A percentile compares a stretch with the other conserved stretches of the same genome.
phyloP scores from a whole-genome alignment of 2,888 invertebrate species.

The Rhopalosiphum nymphaeae region DNA sequence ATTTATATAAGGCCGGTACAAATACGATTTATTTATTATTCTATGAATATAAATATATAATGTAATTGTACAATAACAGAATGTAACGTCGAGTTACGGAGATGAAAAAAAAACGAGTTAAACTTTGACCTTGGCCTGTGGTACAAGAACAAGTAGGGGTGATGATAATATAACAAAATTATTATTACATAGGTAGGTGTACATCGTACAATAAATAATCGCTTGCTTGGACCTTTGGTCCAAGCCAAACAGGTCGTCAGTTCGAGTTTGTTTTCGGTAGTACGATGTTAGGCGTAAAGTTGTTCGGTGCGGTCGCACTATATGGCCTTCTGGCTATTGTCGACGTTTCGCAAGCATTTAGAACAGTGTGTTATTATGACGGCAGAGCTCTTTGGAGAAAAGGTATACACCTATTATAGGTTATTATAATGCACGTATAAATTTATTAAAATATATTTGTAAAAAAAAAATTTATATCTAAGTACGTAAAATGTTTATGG shows the following conservation, averaged over 20 bases:
- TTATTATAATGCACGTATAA: neutral
- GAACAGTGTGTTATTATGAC: slow-evolving; percentile 82
- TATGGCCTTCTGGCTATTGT: slow-evolving; percentile 46
- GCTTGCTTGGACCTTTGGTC: neutral
- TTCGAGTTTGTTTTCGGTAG: slow-evolving; percentile 11
- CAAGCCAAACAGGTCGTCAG: neutral
- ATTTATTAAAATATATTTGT: neutral
- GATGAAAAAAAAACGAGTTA: slow-evolving; percentile 35
- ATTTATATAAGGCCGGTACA: neutral
- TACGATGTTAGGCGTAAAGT: slow-evolving; percentile 43
- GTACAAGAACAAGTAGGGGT: neutral
- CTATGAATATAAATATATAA: neutral
- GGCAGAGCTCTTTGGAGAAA: slow-evolving; percentile 78
- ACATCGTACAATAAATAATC: neutral
- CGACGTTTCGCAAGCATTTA: slow-evolving; percentile 70
- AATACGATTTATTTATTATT: neutral
- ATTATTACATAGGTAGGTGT: neutral
- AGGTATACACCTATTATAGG: slow-evolving; percentile 72
- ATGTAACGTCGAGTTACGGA: neutral
- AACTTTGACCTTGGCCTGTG: slow-evolving; percentile 45
- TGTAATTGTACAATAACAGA: neutral
- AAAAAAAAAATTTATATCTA: neutral
- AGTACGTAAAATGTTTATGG: neutral
- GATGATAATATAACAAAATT: slow-evolving; percentile 23
- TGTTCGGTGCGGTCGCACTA: slow-evolving; percentile 43